Evolutionary conservation across 2,113 vertebrate species (phyloP), one percentile per base, ranked within the genome.

Genomic region (Oxygymnocypris stewartii): DNA sequence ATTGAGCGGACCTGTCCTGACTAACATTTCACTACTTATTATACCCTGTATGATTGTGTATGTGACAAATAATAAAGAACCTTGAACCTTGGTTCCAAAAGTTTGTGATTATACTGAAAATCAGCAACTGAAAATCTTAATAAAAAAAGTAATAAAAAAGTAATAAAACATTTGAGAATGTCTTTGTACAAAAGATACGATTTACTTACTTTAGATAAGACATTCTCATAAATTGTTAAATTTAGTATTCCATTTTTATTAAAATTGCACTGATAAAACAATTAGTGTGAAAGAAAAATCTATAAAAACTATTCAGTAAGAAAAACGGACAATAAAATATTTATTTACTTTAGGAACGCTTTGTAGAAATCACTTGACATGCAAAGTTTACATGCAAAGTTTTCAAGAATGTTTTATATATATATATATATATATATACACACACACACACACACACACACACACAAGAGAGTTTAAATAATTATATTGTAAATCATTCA

Each of bases 101-200:
- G 14, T 78, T 49, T 78, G 47, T 20, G 76, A 91, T 89, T 80
- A 79, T 7, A 23, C 10, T 23, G 16, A 31, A 79, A 16, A 51
- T 6, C 13, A 51, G 49, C 13, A 51, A 16, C 49, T 16, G 49
- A 16, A 51, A 14, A 51, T 16, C 49, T 16, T 4, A 51, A 51
- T 51, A 2, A 35, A 35, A 47, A 10, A n/a, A n/a, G n/a, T n/a
- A 31, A 31, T 31, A 44, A 44, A 44, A 49, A 49, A 4, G 13
- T 13, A 49, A 49, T 13, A 49, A 51, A 51, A 51, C 28, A 16
- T 16, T 8, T 67, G 28, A 67, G 13, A 61, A 61, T 2, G 57
- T 23, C 23, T 63, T 25, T 25, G 23, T 25, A 4, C 23, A 51
- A 16, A 63, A 65, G 20, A 9, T 59, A 20, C 6, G 11, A 28